Evolutionary conservation across 2,888 invertebrate genomes (phyloP), one percentile per base, ranked within the genome.

Genomic region (Xylota sylvarum): DNA sequence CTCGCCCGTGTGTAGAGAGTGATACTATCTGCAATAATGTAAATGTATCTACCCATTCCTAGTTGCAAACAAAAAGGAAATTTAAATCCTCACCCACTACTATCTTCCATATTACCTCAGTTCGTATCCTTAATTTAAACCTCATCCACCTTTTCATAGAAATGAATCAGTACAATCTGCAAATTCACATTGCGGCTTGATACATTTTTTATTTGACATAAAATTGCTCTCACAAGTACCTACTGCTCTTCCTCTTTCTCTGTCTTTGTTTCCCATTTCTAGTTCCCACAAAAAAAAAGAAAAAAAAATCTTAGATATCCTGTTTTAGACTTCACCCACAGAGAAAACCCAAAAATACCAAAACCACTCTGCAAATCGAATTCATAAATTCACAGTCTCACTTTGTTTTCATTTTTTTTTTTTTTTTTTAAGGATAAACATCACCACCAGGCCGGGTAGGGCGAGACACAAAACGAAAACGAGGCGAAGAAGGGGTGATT

Each of bases 161-260:
- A 17, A 27, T 5, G 50, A 43, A 65, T 55, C 17, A 23, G 23
- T 55, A 55, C 40, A 52, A 40, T 56, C 55, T 69, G 27, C 52
- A 19, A 52, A 55, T 78, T 80, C 84, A 70, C 85, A 77, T 67
- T 81, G 77, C 76, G 81, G 81, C 67, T 81, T 81, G 48, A 86
- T 86, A 81, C 64, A 86, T 86, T 73, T 86, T 86, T 86, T 56
- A 86, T 82, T 69, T 82, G 69, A 86, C 81, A 86, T 73, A 56
- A 58, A 82, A 82, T 64, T 82, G 86, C 86, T 86, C 82, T 86
- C 82, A 73, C 52, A 56, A 73, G 52, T 76, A 48, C 62, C 46
- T 10, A n/a, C 35, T 10, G 6, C 14, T 43, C 14, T 37, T 56
- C 46, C 48, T 67, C 30, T 4, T 58, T 50, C 19, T 17, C 37